These are phyloP conservation scores for Cyclura pinguis DNA, from an alignment of 2,797 vertebrate species.

Conservation along the genomic window DNA sequence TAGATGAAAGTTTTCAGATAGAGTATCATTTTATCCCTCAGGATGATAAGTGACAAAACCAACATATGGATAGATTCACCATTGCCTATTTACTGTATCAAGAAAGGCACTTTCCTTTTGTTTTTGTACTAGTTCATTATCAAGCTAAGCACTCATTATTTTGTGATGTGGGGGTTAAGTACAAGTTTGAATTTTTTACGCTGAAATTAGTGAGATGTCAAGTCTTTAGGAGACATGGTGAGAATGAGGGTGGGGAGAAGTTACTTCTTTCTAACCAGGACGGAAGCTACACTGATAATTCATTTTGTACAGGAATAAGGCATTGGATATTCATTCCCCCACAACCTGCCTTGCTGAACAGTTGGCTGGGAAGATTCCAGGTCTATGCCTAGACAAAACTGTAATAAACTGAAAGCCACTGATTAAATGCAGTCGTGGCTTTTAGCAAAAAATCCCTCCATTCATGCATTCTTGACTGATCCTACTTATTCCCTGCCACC, in stretches of 20 bases:
- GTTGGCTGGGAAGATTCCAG: background rate
- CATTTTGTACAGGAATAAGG: background rate
- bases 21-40: background rate
- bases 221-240: background rate
- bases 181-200: background rate
- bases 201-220: background rate
- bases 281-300: background rate
- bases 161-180: background rate
- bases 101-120: background rate
- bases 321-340: background rate
- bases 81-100: too few relatives aligned
- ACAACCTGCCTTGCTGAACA: background rate
- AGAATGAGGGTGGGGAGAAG: background rate
- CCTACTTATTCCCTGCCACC: background rate
- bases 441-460: background rate
- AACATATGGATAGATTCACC: background rate
- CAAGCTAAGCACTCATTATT: background rate
- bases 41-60: background rate
- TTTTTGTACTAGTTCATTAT: too few relatives aligned
- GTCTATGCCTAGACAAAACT: background rate
- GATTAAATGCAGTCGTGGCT: background rate
- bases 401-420: background rate
- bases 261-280: background rate
- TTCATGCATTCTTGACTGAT: background rate
- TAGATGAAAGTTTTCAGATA: background rate